phyloP scores from a whole-genome alignment of 2,797 vertebrate species.

The Argentina silus region DNA sequence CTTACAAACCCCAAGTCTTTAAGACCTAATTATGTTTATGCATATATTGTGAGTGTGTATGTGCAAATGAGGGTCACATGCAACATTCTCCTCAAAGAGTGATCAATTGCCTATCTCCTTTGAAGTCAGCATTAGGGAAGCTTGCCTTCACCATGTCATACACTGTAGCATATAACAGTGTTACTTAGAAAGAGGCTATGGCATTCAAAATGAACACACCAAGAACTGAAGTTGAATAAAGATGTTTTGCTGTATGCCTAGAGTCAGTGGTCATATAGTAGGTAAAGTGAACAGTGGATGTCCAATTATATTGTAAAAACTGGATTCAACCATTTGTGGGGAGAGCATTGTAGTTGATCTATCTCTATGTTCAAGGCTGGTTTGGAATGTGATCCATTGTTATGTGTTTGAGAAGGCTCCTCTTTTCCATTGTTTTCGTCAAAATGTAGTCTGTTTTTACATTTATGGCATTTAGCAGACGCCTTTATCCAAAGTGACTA shows the following conservation, averaged over 20 bases:
- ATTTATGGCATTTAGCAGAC: no score
- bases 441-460: no score
- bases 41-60: constrained; percentile 30
- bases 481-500: no score
- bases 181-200: no score
- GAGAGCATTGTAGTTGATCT: neutral
- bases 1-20: constrained; percentile 1
- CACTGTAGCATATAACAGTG: constrained; percentile 21
- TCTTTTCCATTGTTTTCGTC: no score
- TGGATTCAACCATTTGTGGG: constrained; percentile 18
- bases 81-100: constrained; percentile 19
- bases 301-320: no score
- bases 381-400: neutral
- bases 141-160: constrained; percentile 21
- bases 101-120: constrained; percentile 35
- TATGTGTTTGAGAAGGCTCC: neutral
- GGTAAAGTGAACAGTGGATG: no score
- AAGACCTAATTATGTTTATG: constrained; percentile 44
- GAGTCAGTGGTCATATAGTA: no score
- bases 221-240: no score
- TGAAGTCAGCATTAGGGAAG: constrained; percentile 36
- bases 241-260: no score
- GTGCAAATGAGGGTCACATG: constrained; percentile 24
- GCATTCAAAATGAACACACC: no score
- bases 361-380: neutral